Conservation (phyloP, 2,797 vertebrate genomes). For the Enteromius afrohamiltoni region DNA sequence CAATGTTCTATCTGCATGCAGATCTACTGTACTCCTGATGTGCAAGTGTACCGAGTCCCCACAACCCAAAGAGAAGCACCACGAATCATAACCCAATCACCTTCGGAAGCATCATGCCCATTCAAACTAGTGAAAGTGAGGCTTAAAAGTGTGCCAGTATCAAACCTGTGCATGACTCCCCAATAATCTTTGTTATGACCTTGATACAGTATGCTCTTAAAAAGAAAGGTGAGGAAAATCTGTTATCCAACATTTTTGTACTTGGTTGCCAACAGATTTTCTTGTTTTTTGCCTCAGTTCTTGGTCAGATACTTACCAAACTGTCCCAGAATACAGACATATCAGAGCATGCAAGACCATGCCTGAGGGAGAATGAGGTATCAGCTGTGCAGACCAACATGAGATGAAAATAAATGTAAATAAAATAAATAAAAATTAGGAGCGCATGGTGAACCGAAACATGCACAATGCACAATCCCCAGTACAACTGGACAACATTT, state of each 20-base stretch:
- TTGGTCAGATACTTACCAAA: neutral
- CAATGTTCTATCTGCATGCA: neutral
- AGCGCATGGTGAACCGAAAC: neutral
- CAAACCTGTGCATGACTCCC: neutral
- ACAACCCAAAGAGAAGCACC: neutral
- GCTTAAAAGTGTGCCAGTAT: neutral
- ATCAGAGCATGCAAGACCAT: constrained; percentile 24
- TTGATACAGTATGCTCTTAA: neutral
- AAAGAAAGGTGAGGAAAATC: neutral
- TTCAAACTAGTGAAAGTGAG: neutral
- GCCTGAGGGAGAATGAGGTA: neutral
- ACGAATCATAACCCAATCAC: neutral
- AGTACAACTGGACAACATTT: neutral
- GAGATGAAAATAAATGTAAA: constrained; percentile 33
- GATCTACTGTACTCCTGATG: neutral
- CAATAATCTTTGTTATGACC: neutral
- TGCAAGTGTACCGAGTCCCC: neutral
- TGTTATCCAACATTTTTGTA: neutral
- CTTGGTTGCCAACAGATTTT: neutral
- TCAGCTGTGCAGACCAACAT: neutral
- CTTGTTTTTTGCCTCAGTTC: neutral
- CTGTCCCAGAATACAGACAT: neutral
- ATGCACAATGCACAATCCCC: neutral
- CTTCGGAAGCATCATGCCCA: neutral
- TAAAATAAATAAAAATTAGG: constrained; percentile 7